Conservation (phyloP, 2,888 invertebrate species). For the Beris chalybata region DNA sequence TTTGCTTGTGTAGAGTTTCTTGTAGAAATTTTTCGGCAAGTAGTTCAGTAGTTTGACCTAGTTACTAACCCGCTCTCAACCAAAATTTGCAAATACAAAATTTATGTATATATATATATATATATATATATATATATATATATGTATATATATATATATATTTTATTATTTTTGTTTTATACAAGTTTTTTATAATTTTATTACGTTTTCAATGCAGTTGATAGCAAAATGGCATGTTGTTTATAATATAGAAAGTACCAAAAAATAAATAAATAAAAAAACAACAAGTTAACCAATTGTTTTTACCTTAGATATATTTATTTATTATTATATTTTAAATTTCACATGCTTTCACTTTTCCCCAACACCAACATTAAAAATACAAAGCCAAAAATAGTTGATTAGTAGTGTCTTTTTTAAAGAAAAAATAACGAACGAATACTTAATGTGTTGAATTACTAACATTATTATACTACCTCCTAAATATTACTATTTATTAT, state of each 20-base stretch:
- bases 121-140: too few species aligned
- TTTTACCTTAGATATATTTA: too few species aligned
- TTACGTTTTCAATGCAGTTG: constrained; percentile 19
- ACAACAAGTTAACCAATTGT: constrained; percentile 10
- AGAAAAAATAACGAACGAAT: too few species aligned
- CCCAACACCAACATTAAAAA: too few species aligned
- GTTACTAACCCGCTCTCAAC: constrained; percentile 23
- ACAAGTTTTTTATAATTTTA: constrained; percentile 2
- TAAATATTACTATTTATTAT: too few species aligned
- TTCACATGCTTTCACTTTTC: too few species aligned
- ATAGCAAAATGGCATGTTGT: constrained; percentile 25
- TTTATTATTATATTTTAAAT: too few species aligned
- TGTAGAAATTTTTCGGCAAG: constrained; percentile 48
- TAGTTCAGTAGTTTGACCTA: constrained; percentile 39
- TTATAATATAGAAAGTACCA: not conserved
- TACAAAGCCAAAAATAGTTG: too few species aligned
- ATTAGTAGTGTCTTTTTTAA: too few species aligned
- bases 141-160: not conserved
- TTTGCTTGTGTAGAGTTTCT: constrained; percentile 53
- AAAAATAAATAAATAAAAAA: constrained; percentile 6
- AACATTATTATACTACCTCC: too few species aligned
- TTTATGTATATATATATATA: too few species aligned
- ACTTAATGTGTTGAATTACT: too few species aligned
- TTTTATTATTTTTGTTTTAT: constrained; percentile 24
- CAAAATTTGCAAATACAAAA: not conserved